Conservation (phyloP, 2,113 vertebrate genomes). For the Pseudolaguvia tuberculata region DNA sequence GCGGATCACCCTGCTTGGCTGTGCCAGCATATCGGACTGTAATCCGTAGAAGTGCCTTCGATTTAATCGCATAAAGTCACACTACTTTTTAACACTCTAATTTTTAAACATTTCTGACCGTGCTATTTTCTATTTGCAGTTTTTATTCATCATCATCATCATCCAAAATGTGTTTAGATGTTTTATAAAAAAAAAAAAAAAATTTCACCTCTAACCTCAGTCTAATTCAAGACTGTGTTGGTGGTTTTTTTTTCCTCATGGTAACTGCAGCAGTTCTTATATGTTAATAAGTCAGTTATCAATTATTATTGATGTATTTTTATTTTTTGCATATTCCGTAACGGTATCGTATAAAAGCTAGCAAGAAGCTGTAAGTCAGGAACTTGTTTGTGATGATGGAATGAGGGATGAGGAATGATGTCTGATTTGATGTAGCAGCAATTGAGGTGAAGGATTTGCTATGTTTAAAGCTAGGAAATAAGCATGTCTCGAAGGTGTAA, state of each 20-base stretch:
- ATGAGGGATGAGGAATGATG: not conserved
- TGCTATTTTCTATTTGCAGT: constrained; percentile 69
- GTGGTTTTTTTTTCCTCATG: constrained; percentile 67
- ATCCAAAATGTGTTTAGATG: constrained; percentile 60
- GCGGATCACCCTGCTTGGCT: constrained; percentile 70
- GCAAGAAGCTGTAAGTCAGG: constrained; percentile 46
- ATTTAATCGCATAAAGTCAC: constrained; percentile 53
- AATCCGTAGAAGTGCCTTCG: constrained; percentile 69
- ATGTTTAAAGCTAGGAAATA: constrained; percentile 71
- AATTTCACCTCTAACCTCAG: constrained; percentile 61
- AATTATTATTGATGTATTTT: constrained; percentile 49
- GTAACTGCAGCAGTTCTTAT: constrained; percentile 27
- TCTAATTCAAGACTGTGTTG: constrained; percentile 83
- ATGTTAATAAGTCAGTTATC: constrained; percentile 10
- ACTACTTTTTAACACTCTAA: constrained; percentile 26
- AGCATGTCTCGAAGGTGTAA: constrained; percentile 70
- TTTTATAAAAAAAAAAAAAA: constrained; percentile 66
- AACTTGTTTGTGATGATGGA: constrained; percentile 47
- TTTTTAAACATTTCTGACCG: constrained; percentile 58
- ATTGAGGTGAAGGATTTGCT: constrained; percentile 63
- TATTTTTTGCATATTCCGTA: constrained; percentile 41
- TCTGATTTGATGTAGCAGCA: not conserved
- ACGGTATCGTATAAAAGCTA: constrained; percentile 54
- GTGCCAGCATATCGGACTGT: constrained; percentile 71
- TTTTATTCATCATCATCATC: constrained; percentile 63